Conservation (phyloP, 2,888 invertebrate species). For the Tachystola acroxantha region DNA sequence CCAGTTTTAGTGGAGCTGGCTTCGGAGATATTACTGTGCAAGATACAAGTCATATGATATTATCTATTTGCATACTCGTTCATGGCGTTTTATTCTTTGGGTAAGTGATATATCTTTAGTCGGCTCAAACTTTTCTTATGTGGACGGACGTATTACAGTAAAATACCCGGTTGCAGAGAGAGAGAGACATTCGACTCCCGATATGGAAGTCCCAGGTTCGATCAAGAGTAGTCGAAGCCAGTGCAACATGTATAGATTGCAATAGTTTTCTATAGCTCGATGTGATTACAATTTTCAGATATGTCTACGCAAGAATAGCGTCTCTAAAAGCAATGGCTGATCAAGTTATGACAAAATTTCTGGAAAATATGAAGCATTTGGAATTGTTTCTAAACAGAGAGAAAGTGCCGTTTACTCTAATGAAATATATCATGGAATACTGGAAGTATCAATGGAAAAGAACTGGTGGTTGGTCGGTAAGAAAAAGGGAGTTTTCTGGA, state of each 20-base stretch:
- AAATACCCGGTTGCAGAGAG: no score
- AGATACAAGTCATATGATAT: slow-evolving; percentile 54
- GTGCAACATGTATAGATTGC: no score
- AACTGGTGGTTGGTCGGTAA: slow-evolving; percentile 70
- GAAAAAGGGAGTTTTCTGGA: slow-evolving; percentile 22
- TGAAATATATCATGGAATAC: slow-evolving; percentile 53
- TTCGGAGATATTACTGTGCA: slow-evolving; percentile 70
- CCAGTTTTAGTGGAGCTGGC: slow-evolving; percentile 66
- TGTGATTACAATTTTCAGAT: slow-evolving; percentile 33
- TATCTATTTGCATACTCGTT: slow-evolving; percentile 57
- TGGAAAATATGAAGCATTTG: slow-evolving; percentile 66
- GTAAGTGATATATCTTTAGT: slow-evolving; percentile 26
- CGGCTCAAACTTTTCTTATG: no score
- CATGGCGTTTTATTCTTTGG: slow-evolving; percentile 72
- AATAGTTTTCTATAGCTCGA: no score
- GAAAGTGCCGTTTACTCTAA: slow-evolving; percentile 49
- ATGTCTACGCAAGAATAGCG: slow-evolving; percentile 67
- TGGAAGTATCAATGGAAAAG: slow-evolving; percentile 75
- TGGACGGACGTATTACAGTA: no score
- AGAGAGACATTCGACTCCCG: no score
- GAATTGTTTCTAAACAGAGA: slow-evolving; percentile 62
- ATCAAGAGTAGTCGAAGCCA: no score
- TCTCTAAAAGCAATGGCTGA: slow-evolving; percentile 69
- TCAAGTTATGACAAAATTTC: slow-evolving; percentile 62
- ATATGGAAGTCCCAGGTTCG: no score